Percentiles rank a stretch among this genome's conserved stretches.
Evolutionary conservation across 2,888 invertebrate genomes (phyloP).

Genomic region (Xanthia togata): DNA sequence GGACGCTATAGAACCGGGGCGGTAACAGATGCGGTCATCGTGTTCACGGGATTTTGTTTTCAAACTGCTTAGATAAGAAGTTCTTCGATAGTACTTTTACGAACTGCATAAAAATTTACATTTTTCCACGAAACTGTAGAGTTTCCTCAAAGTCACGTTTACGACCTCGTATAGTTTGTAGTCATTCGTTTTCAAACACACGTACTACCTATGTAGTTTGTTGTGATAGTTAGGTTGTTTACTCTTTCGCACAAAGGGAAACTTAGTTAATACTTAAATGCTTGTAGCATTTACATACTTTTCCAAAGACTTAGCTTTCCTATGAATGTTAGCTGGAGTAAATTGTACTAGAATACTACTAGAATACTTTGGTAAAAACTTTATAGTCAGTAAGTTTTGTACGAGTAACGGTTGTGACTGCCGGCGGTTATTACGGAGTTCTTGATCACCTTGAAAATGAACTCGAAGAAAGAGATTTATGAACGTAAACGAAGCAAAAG

Average conservation of each 20-base stretch:
- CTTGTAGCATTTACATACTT: neutral
- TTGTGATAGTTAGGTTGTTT: conserved; percentile 4
- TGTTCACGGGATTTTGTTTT: too few species aligned
- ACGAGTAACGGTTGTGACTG: neutral
- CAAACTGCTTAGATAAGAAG: too few species aligned
- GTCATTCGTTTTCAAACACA: conserved; percentile 13
- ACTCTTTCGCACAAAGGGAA: neutral
- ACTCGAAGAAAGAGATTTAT: too few species aligned
- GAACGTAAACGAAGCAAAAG: too few species aligned
- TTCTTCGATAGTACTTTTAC: too few species aligned
- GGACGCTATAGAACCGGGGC: too few species aligned
- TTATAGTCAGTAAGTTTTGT: too few species aligned
- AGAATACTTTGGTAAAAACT: neutral
- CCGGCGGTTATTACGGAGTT: neutral
- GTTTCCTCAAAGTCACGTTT: neutral
- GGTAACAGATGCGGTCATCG: too few species aligned
- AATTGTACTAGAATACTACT: neutral
- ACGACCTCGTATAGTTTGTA: neutral
- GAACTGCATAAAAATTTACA: too few species aligned
- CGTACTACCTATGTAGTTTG: neutral
- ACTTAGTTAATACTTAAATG: neutral
- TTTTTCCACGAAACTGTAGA: neutral
- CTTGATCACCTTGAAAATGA: neutral
- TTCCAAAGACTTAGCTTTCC: neutral
- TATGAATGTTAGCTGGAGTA: neutral